A percentile compares a stretch with the other conserved stretches of the same genome.
Evolutionary conservation across 2,888 invertebrate species (phyloP).

Genomic region (Eupelmus urozonus): DNA sequence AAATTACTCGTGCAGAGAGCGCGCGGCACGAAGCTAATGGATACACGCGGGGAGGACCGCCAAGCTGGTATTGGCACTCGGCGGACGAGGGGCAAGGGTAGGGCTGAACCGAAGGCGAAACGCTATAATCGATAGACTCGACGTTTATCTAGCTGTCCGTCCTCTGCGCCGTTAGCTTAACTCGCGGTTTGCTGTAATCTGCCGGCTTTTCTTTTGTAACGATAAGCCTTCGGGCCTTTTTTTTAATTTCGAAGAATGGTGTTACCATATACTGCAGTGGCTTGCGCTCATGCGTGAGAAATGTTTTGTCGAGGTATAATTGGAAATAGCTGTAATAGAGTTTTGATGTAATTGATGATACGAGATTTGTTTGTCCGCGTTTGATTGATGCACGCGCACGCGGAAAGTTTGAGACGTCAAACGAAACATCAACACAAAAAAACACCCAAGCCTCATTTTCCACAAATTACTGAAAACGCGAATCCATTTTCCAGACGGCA

Average conservation of each 20-base stretch:
- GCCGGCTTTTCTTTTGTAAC: constrained; percentile 26
- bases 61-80: too few relatives aligned
- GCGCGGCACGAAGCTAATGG: constrained; percentile 74
- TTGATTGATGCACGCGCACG: too few relatives aligned
- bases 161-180: constrained; percentile 27
- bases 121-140: constrained; percentile 54
- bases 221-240: not conserved
- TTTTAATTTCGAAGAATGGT: not conserved
- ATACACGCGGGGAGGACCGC: constrained; percentile 62
- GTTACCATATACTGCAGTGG: too few relatives aligned
- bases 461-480: too few relatives aligned
- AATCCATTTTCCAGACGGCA: too few relatives aligned
- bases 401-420: too few relatives aligned
- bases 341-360: too few relatives aligned
- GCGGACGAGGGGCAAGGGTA: constrained; percentile 43
- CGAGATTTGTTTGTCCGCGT: too few relatives aligned
- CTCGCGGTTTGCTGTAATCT: constrained; percentile 21
- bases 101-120: constrained; percentile 20
- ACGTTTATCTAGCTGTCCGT: constrained; percentile 50
- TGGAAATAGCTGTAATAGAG: constrained; percentile 19
- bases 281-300: not conserved
- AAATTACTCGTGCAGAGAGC: constrained; percentile 75
- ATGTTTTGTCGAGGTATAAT: not conserved
- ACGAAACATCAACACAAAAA: too few relatives aligned
- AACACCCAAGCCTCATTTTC: too few relatives aligned